These are phyloP conservation scores for Cheirogaleus major DNA, from an alignment of 2,797 vertebrate genomes.

Conservation along the genomic window DNA sequence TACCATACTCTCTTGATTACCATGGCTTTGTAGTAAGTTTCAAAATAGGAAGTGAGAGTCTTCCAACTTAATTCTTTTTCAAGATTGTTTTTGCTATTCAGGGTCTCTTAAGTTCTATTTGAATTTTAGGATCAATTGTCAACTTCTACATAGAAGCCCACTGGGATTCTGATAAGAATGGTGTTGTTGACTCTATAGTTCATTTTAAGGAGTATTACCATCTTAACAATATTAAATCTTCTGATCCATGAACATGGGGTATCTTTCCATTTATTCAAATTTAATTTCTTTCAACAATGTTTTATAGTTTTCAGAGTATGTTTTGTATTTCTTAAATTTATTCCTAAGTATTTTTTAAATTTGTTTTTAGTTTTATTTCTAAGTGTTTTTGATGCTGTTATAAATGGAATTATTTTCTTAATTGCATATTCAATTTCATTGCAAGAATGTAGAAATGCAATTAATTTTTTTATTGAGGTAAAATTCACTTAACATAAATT, in stretches of 20 bases:
- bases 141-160: neutral
- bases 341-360: neutral
- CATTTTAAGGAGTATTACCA: neutral
- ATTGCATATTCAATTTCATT: neutral
- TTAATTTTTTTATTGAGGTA: neutral
- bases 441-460: neutral
- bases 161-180: neutral
- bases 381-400: neutral
- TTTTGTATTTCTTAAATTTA: neutral
- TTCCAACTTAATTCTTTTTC: neutral
- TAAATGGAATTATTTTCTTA: neutral
- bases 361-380: neutral
- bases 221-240: too few species aligned
- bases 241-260: too few species aligned
- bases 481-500: neutral
- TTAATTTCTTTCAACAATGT: too few species aligned
- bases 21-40: neutral
- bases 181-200: neutral
- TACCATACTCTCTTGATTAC: neutral
- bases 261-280: too few species aligned
- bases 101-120: neutral
- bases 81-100: neutral
- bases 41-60: neutral
- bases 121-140: neutral
- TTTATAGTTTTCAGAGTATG: neutral